Evolutionary conservation across 2,888 invertebrate species (phyloP).

Genomic region (Synanthedon vespiformis): DNA sequence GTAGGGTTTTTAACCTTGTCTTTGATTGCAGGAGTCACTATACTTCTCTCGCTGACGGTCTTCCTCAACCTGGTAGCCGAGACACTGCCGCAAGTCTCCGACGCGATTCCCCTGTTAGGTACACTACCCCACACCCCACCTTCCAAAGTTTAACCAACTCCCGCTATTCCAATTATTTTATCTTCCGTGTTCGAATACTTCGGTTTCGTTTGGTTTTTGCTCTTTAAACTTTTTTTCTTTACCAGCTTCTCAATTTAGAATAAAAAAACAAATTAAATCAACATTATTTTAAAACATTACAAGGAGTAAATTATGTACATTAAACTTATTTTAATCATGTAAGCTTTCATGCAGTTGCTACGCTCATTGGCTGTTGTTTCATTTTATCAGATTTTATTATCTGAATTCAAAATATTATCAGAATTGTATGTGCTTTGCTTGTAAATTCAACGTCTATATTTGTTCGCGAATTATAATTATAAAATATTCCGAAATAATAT

Average conservation of each 20-base stretch:
- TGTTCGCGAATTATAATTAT: not conserved
- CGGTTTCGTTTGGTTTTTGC: not conserved
- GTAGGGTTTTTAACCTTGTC: slow-evolving; percentile 64
- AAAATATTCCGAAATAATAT: not conserved
- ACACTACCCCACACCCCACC: slow-evolving; percentile 69
- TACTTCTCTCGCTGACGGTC: slow-evolving; percentile 99
- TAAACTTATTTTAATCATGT: slow-evolving; percentile 15
- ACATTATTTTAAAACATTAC: slow-evolving; percentile 63
- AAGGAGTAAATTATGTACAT: slow-evolving; percentile 62
- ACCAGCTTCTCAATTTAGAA: slow-evolving; percentile 13
- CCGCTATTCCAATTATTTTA: slow-evolving; percentile 33
- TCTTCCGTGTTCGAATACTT: slow-evolving; percentile 12
- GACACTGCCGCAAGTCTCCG: slow-evolving; percentile 99
- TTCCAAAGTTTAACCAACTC: slow-evolving; percentile 24
- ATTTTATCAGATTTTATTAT: not conserved
- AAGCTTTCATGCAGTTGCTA: slow-evolving; percentile 21
- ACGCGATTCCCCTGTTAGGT: slow-evolving; percentile 99
- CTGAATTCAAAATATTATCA: not conserved
- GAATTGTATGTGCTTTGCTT: slow-evolving; percentile 13
- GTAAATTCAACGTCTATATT: not conserved
- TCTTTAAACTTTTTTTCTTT: slow-evolving; percentile 19
- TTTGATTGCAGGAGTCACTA: slow-evolving; percentile 96
- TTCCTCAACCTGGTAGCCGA: slow-evolving; percentile 99
- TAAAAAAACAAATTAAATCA: slow-evolving; percentile 32
- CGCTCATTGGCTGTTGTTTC: slow-evolving; percentile 17